These are phyloP conservation scores for Manis javanica DNA, from an alignment of 2,797 vertebrate genomes.

Conservation along the genomic window DNA sequence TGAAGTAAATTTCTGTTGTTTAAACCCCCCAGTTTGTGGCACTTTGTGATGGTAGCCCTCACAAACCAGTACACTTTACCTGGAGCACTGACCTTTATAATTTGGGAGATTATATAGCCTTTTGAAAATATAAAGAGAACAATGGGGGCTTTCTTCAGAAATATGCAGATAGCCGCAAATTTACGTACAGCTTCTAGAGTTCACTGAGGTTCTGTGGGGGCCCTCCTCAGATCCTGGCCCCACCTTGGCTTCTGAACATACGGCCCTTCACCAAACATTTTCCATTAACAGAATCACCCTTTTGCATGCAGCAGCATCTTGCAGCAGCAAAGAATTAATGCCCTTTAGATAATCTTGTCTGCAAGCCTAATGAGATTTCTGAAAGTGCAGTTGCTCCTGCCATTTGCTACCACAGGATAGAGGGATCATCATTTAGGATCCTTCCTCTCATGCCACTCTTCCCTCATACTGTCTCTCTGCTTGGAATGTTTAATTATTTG, in stretches of 20 bases:
- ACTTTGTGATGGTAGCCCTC: background rate
- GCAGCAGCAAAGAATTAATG: background rate
- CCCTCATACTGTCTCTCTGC: background rate
- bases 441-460: background rate
- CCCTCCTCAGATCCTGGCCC: background rate
- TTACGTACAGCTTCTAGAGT: background rate
- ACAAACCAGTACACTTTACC: background rate
- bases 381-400: background rate
- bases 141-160: background rate
- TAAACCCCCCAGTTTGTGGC: background rate
- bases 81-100: background rate
- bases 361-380: background rate
- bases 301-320: background rate
- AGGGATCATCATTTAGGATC: background rate
- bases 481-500: background rate
- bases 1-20: background rate
- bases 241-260: background rate
- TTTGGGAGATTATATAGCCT: background rate
- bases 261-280: background rate
- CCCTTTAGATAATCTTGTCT: background rate
- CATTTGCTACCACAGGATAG: background rate
- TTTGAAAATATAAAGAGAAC: background rate
- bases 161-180: background rate
- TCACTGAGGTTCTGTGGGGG: background rate
- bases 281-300: background rate